These are phyloP conservation scores for Nipponia nippon DNA, from an alignment of 2,113 vertebrate species.

Conservation along the genomic window DNA sequence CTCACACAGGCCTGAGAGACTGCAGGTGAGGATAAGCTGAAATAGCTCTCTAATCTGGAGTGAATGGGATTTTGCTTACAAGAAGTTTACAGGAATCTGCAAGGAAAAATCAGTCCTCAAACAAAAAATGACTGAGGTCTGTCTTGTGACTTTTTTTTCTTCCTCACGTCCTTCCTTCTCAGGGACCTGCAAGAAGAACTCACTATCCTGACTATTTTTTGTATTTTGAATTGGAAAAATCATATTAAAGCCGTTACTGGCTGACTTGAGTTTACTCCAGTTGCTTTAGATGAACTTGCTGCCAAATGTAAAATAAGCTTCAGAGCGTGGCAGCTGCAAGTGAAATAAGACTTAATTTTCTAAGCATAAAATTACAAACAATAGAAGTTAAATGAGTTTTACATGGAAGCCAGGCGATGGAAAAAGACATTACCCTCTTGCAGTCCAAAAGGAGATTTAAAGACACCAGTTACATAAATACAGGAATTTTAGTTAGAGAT, in stretches of 20 bases:
- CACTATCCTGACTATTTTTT: not conserved
- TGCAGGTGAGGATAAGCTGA: not conserved
- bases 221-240: not conserved
- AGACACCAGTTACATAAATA: not conserved
- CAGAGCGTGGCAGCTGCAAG: not conserved
- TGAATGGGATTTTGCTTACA: not conserved
- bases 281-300: not conserved
- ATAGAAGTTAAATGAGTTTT: not conserved
- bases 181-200: not conserved
- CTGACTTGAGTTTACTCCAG: not conserved
- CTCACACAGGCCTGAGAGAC: not conserved
- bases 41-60: not conserved
- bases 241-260: not conserved
- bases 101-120: not conserved
- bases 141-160: not conserved
- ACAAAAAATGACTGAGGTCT: not conserved
- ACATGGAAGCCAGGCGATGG: not conserved
- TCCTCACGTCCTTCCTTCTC: not conserved
- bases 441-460: not conserved
- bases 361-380: not conserved
- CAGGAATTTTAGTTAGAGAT: not conserved
- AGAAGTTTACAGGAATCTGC: not conserved
- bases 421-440: not conserved
- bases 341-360: conserved; percentile 3
- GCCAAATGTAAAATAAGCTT: not conserved